These are phyloP conservation scores for Catostylus mosaicus DNA, from an alignment of 30 jellyfish, hydroid and myxozoan genomes.

Conservation along the genomic window DNA sequence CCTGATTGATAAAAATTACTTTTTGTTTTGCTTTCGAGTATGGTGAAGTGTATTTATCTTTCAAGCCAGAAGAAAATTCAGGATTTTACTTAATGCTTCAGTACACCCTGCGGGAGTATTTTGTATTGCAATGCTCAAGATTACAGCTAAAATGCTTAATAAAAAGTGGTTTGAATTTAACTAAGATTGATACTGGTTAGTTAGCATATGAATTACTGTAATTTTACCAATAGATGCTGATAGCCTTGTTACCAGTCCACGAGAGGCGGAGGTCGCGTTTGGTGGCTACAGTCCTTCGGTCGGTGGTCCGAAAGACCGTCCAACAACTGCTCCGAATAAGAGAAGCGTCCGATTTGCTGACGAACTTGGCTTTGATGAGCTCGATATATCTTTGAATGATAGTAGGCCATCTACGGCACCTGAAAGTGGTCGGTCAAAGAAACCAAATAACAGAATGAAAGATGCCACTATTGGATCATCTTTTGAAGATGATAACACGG, in stretches of 20 bases:
- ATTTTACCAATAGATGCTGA: constrained; percentile 34
- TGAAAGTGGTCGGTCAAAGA: constrained; percentile 55
- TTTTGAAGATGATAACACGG: constrained; percentile 66
- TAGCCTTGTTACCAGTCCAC: constrained; percentile 52
- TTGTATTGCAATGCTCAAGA: too few species aligned
- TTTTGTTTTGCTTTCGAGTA: too few species aligned
- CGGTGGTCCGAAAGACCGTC: constrained; percentile 71
- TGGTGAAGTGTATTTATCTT: too few species aligned
- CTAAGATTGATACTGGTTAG: too few species aligned
- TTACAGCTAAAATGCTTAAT: too few species aligned
- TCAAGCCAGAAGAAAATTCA: too few species aligned
- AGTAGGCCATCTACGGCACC: constrained; percentile 77
- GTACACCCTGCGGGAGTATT: too few species aligned
- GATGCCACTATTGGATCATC: constrained; percentile 35
- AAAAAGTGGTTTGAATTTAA: too few species aligned
- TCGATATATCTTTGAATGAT: constrained; percentile 63
- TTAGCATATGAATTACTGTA: background rate
- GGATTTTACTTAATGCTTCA: too few species aligned
- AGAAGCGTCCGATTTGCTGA: constrained; percentile 96
- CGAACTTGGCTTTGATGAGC: constrained; percentile 86
- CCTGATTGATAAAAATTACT: too few species aligned
- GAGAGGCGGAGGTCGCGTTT: constrained; percentile 60
- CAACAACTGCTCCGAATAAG: constrained; percentile 74
- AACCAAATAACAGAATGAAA: constrained; percentile 1
- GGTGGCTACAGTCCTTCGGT: constrained; percentile 96